Percentiles rank a stretch among this genome's conserved stretches.
Evolutionary conservation across 1,140 invertebrate genomes (phyloP).

Genomic region (Chelonus insularis): DNA sequence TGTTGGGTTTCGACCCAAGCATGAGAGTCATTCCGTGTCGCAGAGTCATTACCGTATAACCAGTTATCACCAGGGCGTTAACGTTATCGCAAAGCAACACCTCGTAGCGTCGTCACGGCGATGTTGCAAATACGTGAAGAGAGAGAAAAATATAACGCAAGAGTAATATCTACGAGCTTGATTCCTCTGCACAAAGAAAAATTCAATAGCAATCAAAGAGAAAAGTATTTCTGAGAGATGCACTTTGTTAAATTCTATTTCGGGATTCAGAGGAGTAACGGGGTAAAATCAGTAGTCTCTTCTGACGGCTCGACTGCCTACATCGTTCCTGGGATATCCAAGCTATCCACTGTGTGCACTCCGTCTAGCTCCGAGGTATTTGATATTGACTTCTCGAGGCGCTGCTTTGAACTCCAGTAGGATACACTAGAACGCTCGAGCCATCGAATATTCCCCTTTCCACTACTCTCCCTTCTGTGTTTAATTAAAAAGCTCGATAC

Average conservation of each 20-base stretch:
- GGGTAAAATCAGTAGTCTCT: slow-evolving; percentile 37
- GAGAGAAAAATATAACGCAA: no score
- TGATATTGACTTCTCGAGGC: slow-evolving; percentile 59
- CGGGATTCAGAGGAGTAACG: neutral
- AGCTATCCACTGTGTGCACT: slow-evolving; percentile 36
- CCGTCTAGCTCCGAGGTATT: slow-evolving; percentile 59
- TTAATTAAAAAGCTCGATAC: slow-evolving; percentile 58
- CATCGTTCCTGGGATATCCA: slow-evolving; percentile 26
- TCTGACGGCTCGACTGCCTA: slow-evolving; percentile 33
- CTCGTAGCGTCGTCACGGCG: neutral
- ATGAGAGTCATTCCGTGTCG: slow-evolving; percentile 23
- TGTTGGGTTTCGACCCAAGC: neutral
- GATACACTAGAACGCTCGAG: slow-evolving; percentile 23
- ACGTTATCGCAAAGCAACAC: slow-evolving; percentile 21
- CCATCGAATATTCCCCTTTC: slow-evolving; percentile 4
- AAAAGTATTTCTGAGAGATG: slow-evolving; percentile 27
- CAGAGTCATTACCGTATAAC: slow-evolving; percentile 20
- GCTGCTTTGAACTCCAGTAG: slow-evolving; percentile 54
- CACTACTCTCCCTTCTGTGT: slow-evolving; percentile 36
- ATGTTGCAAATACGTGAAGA: neutral
- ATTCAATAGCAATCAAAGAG: neutral
- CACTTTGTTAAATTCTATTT: slow-evolving; percentile 38
- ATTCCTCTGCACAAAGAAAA: slow-evolving; percentile 2
- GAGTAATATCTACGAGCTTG: no score
- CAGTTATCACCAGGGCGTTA: slow-evolving; percentile 20